These are phyloP conservation scores for Bolinopsis microptera DNA, from an alignment of 37 sponge, comb jelly and placozoan genomes.

Conservation along the genomic window DNA sequence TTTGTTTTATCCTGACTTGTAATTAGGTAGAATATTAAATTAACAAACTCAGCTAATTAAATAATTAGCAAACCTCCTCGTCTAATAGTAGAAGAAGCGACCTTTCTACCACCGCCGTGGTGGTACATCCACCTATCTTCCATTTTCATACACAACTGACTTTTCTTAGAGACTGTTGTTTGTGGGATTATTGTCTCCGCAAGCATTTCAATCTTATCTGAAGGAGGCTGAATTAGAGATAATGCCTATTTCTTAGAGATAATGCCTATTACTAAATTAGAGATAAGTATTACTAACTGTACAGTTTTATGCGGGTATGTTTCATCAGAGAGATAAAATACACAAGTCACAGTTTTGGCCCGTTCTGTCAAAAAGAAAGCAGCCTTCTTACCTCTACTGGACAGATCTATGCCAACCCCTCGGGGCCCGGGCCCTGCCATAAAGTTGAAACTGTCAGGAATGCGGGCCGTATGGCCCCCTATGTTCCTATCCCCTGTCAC, in stretches of 20 bases:
- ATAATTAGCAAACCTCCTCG: background rate
- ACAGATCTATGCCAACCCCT: constrained; percentile 55
- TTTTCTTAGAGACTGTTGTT: background rate
- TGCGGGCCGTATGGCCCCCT: constrained; percentile 37
- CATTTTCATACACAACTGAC: background rate
- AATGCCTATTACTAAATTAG: too few species aligned
- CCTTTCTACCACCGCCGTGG: background rate
- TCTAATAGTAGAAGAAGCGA: background rate
- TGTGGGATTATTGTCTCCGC: constrained; percentile 17
- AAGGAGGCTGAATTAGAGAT: too few species aligned
- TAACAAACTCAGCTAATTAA: too few species aligned
- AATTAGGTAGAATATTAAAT: too few species aligned
- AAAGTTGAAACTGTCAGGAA: background rate
- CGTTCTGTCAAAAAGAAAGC: too few species aligned
- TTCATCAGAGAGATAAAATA: too few species aligned
- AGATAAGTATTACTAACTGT: too few species aligned
- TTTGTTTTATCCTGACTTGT: too few species aligned
- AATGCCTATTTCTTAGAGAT: too few species aligned
- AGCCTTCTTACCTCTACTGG: constrained; percentile 12
- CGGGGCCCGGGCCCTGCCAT: constrained; percentile 2
- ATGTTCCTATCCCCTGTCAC: constrained; percentile 49
- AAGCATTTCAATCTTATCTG: constrained; percentile 5
- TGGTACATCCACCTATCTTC: constrained; percentile 45
- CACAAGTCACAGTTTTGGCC: too few species aligned
- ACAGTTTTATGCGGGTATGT: too few species aligned